Conservation (phyloP, 2,113 vertebrate genomes). For the Myotis davidii region DNA sequence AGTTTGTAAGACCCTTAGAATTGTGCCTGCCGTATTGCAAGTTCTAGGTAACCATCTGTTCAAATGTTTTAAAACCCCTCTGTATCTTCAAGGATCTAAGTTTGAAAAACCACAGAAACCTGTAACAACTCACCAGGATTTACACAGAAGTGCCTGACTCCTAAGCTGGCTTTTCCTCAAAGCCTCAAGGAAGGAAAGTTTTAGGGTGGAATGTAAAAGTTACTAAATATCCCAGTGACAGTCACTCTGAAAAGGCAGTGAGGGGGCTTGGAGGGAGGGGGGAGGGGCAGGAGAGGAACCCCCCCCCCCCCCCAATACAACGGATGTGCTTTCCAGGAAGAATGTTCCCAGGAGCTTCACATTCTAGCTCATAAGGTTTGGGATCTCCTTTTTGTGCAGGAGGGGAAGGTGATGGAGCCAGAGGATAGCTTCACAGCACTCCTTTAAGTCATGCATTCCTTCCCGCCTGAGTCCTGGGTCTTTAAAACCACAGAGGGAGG, state of each 20-base stretch:
- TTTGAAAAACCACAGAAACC: conserved; percentile 36
- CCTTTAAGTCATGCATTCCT: neutral
- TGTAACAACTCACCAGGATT: neutral
- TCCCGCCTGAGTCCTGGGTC: neutral
- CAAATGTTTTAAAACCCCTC: neutral
- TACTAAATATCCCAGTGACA: neutral
- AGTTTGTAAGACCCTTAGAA: neutral
- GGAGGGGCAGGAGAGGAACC: neutral
- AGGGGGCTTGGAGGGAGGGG: neutral
- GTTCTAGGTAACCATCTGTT: neutral
- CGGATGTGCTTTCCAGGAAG: conserved; percentile 19
- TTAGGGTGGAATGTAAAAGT: neutral
- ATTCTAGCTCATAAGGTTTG: neutral
- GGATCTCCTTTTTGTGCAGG: neutral
- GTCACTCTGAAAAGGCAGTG: neutral
- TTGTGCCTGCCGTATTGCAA: neutral
- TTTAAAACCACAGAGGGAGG: neutral
- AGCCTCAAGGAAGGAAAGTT: neutral
- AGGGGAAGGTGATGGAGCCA: neutral
- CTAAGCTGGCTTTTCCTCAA: conserved; percentile 16
- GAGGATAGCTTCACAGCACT: neutral
- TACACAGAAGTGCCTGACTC: neutral
- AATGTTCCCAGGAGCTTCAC: neutral
- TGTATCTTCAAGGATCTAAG: conserved; percentile 29
- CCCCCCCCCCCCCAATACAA: neutral